Evolutionary conservation across 2,797 vertebrate species (phyloP).

Genomic region (Poecile montanus): DNA sequence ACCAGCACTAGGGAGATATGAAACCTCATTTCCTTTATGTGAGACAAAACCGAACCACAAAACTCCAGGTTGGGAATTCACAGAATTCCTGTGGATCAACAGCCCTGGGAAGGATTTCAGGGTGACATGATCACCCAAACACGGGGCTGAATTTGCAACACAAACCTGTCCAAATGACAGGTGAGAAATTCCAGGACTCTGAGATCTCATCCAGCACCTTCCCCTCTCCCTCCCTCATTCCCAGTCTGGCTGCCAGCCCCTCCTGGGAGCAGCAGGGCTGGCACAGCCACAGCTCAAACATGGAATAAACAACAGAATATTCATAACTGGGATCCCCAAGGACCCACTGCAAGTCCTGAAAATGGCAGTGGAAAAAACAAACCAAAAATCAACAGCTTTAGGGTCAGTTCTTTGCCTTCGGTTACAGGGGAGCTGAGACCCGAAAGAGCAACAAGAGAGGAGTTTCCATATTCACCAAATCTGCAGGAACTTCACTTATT

Average conservation of each 20-base stretch:
- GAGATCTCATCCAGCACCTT: neutral
- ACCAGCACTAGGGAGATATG: neutral
- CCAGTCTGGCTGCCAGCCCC: neutral
- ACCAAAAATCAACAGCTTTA: neutral
- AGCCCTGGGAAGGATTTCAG: neutral
- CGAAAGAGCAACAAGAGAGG: neutral
- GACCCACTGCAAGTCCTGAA: neutral
- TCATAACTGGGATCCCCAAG: neutral
- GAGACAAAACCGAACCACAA: neutral
- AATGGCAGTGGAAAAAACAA: neutral
- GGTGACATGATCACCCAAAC: neutral
- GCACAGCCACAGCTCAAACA: neutral
- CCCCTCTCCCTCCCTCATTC: neutral
- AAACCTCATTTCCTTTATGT: neutral
- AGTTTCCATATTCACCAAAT: neutral
- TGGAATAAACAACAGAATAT: neutral
- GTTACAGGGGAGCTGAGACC: neutral
- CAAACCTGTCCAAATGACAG: neutral
- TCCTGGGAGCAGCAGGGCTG: neutral
- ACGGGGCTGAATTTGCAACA: neutral
- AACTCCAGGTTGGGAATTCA: neutral
- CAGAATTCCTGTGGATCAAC: fast-evolving
- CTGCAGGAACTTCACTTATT: neutral
- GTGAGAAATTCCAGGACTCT: neutral
- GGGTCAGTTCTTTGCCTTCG: neutral